Percentiles rank a stretch among this genome's conserved stretches.
Evolutionary conservation across 2,888 invertebrate species (phyloP).

Genomic region (Oxytorus armatus): DNA sequence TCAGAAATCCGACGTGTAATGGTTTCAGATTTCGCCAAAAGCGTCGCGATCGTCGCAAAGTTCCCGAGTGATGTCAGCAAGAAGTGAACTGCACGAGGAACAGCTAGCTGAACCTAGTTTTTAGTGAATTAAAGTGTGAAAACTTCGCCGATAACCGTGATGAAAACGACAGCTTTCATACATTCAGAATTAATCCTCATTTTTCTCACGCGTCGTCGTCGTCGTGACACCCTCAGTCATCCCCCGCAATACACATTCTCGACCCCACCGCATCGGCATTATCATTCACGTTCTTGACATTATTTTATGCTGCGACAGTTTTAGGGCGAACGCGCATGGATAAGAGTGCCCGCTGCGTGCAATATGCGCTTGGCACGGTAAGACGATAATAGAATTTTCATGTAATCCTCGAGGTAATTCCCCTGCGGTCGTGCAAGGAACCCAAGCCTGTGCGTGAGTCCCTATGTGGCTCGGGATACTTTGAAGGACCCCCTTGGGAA

Average conservation of each 20-base stretch:
- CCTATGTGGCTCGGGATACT: conserved; percentile 57
- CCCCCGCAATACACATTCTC: conserved; percentile 12
- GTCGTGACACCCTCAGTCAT: conserved; percentile 17
- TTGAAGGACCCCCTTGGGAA: conserved; percentile 60
- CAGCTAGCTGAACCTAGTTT: no score
- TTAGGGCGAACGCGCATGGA: conserved; percentile 31
- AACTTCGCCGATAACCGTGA: neutral
- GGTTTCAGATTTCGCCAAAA: no score
- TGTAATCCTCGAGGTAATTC: conserved; percentile 82
- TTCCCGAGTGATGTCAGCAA: no score
- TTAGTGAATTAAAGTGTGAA: no score
- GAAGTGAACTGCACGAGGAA: no score
- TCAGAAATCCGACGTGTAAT: no score
- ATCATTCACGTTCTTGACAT: neutral
- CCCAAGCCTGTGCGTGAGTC: conserved; percentile 72
- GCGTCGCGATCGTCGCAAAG: no score
- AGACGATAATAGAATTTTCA: conserved; percentile 82
- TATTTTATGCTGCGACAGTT: conserved; percentile 25
- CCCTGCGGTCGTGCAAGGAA: conserved; percentile 79
- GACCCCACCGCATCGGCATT: neutral
- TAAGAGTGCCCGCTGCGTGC: conserved; percentile 38
- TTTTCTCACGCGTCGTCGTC: conserved; percentile 21
- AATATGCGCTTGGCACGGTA: conserved; percentile 61
- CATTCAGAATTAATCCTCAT: conserved; percentile 33
- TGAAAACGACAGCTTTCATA: conserved; percentile 31